Base-by-base conservation (phyloP, 2,797 vertebrate species). In the Petrocephalus schoutedeni region DNA sequence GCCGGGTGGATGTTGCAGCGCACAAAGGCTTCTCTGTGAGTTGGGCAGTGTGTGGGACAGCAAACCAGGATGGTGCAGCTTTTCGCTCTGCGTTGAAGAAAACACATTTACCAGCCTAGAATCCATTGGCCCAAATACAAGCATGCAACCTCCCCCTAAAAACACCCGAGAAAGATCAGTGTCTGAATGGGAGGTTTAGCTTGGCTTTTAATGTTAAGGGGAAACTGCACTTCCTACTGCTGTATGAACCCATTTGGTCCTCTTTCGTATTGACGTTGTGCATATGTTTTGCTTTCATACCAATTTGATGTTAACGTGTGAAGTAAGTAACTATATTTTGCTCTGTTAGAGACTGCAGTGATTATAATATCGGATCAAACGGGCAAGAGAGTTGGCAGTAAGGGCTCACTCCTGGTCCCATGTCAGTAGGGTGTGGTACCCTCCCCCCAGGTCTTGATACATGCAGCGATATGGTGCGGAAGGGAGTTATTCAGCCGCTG, bases 21-120 rank as follows among this genome's bases (percentile, higher is more conserved):
- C 41, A 80, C 74, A 80, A 80, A 80, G 74, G 19, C 74, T 80
- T 49, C 74, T 80, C 53, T 87, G 64, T 74, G 64, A 19, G 74
- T n/a, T 77, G 14, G 86, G 45, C 67, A 12, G 61, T 9, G 23
- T 80, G 36, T 80, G 41, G 74, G 41, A 80, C 0, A 16, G 74
- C 36, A 80, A 49, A 80, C 74, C 8, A 21, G 74, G 9, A 80
- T 80, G 74, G 74, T 80, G 41, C 74, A 80, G 36, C 74, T 49
- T 80, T 45, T 49, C 41, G 19, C 19, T 49, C 8, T 49, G 41
- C 9, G 41, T 49, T 80, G 36, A 80, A 80, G 71, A 9, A 77
- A 45, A 71, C n/a, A 49, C 74, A 80, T 80, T 49, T 80, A 7
- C 19, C 74, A 49, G 41, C 74, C 41, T 49, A 16, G 45, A 80